Conservation (phyloP, 2,113 vertebrate genomes). For the Notechis scutatus region DNA sequence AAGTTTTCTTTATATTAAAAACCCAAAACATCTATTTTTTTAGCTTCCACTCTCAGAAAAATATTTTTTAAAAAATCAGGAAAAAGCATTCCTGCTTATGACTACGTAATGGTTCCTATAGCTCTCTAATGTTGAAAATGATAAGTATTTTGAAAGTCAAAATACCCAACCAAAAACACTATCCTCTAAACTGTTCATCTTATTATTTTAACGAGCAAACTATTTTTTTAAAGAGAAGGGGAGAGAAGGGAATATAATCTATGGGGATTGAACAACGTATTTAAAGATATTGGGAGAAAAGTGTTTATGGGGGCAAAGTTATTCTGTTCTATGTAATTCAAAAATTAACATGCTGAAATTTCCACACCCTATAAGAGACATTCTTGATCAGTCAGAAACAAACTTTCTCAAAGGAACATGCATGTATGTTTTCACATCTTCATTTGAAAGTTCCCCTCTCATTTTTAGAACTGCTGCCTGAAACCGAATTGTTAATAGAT, state of each 20-base stretch:
- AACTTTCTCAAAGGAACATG: not conserved
- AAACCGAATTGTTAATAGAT: not conserved
- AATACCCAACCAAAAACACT: not conserved
- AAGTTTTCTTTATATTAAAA: not conserved
- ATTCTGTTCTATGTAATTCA: not conserved
- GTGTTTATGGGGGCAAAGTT: not conserved
- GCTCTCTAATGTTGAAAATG: not conserved
- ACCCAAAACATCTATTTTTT: not conserved
- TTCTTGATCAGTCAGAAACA: not conserved
- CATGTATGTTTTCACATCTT: not conserved
- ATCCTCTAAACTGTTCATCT: not conserved
- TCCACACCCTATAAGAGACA: not conserved
- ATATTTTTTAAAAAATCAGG: not conserved
- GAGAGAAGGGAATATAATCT: not conserved
- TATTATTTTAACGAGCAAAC: not conserved
- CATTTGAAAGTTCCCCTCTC: not conserved
- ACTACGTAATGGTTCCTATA: not conserved
- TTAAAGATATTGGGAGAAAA: not conserved
- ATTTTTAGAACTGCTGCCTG: not conserved
- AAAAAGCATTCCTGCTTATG: not conserved
- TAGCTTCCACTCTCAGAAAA: not conserved
- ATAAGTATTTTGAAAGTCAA: not conserved
- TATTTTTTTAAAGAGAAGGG: not conserved
- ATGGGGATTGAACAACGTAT: not conserved
- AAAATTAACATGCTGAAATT: not conserved